Evolutionary conservation across 2,797 vertebrate genomes (phyloP), one percentile per base, ranked within the genome.

Genomic region (Enteromius paludinosus): DNA sequence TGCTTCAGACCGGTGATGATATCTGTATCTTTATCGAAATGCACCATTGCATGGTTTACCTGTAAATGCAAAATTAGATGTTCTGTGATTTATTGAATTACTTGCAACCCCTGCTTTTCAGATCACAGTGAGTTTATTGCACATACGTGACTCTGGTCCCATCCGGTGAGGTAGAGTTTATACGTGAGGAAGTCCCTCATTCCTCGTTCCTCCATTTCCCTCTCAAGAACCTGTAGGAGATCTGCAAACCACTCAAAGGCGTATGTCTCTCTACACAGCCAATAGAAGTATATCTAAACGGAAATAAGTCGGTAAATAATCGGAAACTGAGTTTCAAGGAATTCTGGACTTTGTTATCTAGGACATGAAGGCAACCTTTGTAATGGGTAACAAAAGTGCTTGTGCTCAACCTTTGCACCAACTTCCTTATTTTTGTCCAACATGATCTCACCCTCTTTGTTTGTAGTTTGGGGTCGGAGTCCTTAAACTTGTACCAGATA

Each of bases 191-290:
- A 97, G 84, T 95, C 90, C 0, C 87, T 92, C 94, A 96, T 96
- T 84, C 96, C 96, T 10, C 94, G 93, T 86, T 95, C 95, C 0
- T 96, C 96, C 96, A 97, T 98, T 90, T 98, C 96, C 59, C 86
- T 94, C 91, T 98, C 97, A 86, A 97, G 93, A 0, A 95, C 95
- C 88, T 94, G 95, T 0, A 98, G 92, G 10, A 99, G 92, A 90
- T 97, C 96, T 0, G 94, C 97, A 87, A 99, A 98, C 97, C 97
- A 99, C 89, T 97, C 94, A 0, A 99, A 99, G 45, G 97, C 96
- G 75, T 95, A 91, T 0, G 95, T 98, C 91, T 99, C 97, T 62
- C 96, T 94, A 87, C 97, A 99, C 33, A 99, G 92, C 97, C 97
- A 98, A 84, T 97, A 99, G 89, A 99, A 98, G 73, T 98, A 98